phyloP scores from a whole-genome alignment of 2,113 vertebrate genomes.

The Alethe diademata region DNA sequence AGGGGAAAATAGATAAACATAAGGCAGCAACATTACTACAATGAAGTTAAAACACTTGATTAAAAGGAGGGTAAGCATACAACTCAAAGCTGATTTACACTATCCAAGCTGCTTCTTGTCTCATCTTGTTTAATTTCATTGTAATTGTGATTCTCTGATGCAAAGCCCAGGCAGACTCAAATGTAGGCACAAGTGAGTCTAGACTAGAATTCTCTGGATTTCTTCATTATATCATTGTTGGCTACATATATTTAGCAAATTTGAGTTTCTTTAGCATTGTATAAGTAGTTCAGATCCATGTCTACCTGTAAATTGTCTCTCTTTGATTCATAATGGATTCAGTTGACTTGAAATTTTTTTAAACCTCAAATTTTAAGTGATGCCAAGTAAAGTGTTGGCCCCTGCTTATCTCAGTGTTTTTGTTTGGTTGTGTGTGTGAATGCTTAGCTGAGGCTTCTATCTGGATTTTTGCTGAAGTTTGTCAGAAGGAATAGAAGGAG shows the following conservation, averaged over 20 bases:
- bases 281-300: neutral
- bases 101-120: neutral
- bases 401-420: neutral
- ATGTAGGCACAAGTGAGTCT: too few species aligned
- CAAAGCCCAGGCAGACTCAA: neutral
- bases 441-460: accelerated
- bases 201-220: neutral
- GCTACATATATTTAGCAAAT: accelerated
- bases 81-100: neutral
- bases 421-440: neutral
- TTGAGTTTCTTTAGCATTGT: neutral
- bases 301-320: neutral
- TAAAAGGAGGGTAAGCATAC: neutral
- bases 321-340: neutral
- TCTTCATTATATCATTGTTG: neutral
- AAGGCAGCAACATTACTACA: neutral
- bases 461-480: neutral
- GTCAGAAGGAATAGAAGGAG: neutral
- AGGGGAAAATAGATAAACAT: neutral
- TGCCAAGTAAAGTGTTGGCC: neutral
- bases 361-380: neutral
- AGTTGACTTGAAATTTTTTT: neutral
- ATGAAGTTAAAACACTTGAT: neutral
- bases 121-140: neutral
- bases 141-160: neutral